phyloP scores from a whole-genome alignment of 2,797 vertebrate species.

The Gymnocypris eckloni region DNA sequence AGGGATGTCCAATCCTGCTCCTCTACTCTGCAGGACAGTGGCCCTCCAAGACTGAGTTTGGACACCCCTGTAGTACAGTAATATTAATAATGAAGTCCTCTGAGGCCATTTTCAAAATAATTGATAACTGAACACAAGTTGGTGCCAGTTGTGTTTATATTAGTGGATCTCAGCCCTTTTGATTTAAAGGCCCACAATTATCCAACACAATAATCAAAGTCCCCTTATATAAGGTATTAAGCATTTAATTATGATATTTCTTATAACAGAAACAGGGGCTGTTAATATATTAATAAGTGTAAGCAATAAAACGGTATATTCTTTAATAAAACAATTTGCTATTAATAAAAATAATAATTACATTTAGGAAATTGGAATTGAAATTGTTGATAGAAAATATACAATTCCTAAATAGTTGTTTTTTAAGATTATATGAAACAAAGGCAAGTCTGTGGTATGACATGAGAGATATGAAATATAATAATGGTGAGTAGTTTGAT shows the following conservation, averaged over 20 bases:
- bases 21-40: not conserved
- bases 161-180: not conserved
- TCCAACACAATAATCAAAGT: not conserved
- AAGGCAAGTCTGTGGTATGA: not conserved
- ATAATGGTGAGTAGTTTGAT: not conserved
- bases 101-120: not conserved
- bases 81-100: not conserved
- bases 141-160: not conserved
- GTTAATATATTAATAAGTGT: not conserved
- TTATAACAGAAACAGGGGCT: not conserved
- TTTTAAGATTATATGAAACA: not conserved
- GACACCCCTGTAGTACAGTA: not conserved
- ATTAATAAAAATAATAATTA: not conserved
- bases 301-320: not conserved
- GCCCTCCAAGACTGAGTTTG: not conserved
- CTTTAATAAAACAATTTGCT: not conserved
- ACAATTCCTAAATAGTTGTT: not conserved
- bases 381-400: not conserved
- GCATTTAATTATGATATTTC: not conserved
- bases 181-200: not conserved
- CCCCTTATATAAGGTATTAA: not conserved
- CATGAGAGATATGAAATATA: not conserved
- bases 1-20: not conserved
- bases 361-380: not conserved
- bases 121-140: not conserved